phyloP scores from a whole-genome alignment of 1,140 invertebrate species.

The Sitobion miscanthi region DNA sequence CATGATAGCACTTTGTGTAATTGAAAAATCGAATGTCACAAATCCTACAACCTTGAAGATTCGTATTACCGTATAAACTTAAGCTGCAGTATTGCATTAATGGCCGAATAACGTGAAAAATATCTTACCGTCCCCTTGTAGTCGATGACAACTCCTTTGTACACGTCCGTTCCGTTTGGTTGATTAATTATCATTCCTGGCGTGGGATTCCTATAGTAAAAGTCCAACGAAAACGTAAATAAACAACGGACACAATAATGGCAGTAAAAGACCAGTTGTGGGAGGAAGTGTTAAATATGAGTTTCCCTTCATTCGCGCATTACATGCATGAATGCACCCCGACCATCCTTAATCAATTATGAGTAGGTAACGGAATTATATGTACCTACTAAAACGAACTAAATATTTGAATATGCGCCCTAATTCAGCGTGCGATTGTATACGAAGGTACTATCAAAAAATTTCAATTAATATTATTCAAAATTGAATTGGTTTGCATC shows the following conservation, averaged over 20 bases:
- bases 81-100: neutral
- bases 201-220: constrained; percentile 56
- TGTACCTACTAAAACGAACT: no score
- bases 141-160: constrained; percentile 58
- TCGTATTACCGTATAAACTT: neutral
- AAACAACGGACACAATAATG: neutral
- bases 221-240: neutral
- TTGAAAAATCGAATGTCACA: neutral
- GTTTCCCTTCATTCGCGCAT: neutral
- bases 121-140: constrained; percentile 57
- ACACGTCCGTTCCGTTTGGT: constrained; percentile 58
- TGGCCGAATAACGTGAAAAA: neutral
- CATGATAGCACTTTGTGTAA: neutral
- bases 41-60: neutral
- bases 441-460: no score
- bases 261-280: neutral
- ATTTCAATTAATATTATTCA: no score
- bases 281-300: neutral
- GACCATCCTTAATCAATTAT: neutral
- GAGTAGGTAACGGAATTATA: neutral
- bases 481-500: no score
- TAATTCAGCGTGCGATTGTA: no score
- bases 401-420: no score
- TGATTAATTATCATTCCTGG: constrained; percentile 57
- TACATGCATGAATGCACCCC: neutral